These are phyloP conservation scores for Myrmophylax atrothorax DNA, from an alignment of 2,113 vertebrate genomes.

Conservation along the genomic window DNA sequence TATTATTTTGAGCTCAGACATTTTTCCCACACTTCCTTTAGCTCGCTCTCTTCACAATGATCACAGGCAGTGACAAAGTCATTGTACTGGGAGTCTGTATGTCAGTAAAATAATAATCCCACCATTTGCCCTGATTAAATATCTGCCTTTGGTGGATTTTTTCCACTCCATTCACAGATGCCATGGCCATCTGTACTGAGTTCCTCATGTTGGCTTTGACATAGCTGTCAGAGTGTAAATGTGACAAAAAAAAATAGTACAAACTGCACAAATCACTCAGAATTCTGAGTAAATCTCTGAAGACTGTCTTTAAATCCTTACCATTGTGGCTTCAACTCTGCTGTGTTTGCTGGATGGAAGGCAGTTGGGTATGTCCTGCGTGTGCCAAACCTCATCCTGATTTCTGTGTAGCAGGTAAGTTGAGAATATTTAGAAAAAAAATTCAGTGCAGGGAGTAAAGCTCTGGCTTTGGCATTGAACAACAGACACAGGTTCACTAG, in stretches of 20 bases:
- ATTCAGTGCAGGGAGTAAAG: background rate
- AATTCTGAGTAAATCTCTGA: background rate
- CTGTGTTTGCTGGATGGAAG: background rate
- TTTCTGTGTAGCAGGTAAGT: background rate
- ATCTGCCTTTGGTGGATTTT: background rate
- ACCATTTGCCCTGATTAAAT: constrained; percentile 34
- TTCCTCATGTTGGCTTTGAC: constrained; percentile 8
- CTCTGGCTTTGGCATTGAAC: background rate
- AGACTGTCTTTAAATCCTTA: background rate
- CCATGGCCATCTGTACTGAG: background rate
- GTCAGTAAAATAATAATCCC: background rate
- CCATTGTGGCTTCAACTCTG: accelerated
- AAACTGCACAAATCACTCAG: background rate
- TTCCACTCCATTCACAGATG: constrained; percentile 37
- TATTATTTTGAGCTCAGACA: background rate
- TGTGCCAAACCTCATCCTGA: background rate
- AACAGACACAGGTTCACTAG: background rate
- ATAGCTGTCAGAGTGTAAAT: background rate
- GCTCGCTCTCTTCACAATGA: background rate
- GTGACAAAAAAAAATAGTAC: background rate
- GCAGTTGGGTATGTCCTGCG: background rate
- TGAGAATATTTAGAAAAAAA: background rate
- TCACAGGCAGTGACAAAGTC: background rate
- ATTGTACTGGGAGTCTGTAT: background rate
- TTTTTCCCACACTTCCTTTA: background rate